Base-by-base conservation (phyloP, 2,797 vertebrate species). In the Rhinichthys osculus region DNA sequence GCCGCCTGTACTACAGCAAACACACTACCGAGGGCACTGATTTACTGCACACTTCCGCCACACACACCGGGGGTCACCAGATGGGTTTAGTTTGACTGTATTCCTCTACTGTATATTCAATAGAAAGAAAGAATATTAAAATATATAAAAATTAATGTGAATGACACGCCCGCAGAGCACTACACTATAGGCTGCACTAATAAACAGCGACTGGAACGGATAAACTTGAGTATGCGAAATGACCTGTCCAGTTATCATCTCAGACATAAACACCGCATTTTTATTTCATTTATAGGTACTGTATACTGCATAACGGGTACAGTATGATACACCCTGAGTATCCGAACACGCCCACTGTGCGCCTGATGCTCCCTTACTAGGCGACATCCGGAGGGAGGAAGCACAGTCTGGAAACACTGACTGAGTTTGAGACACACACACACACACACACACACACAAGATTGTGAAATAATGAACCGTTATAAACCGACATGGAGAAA, bases 1-100 rank as follows among this genome's bases (percentile, higher is more conserved):
- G 76, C 76, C 83, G 83, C 83, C 67, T 85, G 76, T 72, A n/a
- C 57, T 73, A 27, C 72, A 84, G 73, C 82, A 13, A 38, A 35
- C 64, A 23, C 83, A 78, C 74, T 21, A 50, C 2, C 42, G 14
- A 50, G 33, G 10, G 73, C 73, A 78, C 44, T 77, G 67, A 79
- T 72, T 71, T 59, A 44, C 35, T 5, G 71, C 40, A 8, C 44
- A 66, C 40, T 52, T 76, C 62, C 62, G 23, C 73, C 16, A 23
- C 59, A 40, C n/a, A 44, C 1, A 7, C 23, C 27, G 27, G n/a
- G 17, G 5, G 27, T 30, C 16, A 35, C 13, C 14, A 1, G 1
- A 13, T 30, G 27, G 11, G 2, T 64, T 64, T 1, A 14, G 62
- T 14, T 3, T 14, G 59, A 6, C n/a, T 6, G 27, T 64, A 2